Base-by-base conservation (phyloP, 1,140 invertebrate genomes). In the Pomacea maculata region DNA sequence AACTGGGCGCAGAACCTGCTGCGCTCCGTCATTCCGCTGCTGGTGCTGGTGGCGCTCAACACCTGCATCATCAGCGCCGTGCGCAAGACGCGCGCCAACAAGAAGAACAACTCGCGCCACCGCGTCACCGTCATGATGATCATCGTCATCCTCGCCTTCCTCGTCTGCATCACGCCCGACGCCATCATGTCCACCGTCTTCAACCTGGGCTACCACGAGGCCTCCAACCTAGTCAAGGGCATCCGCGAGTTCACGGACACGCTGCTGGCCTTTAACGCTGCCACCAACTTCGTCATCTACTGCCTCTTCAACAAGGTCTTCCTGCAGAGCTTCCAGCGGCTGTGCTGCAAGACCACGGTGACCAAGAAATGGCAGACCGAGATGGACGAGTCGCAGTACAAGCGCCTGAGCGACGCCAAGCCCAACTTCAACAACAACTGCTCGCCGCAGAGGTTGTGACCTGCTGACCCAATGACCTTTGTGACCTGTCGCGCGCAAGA, bases 291-390 rank as follows among this genome's bases (percentile, higher is more conserved):
- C 91, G 91, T 96, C 75, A 91, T 96, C 76, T 96, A 96, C 89
- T 95, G 95, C 86, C 93, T 94, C n/a, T 93, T 96, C 84, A 95
- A 94, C 83, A 94, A 94, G 88, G 94, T 95, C 83, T 96, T 95
- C 90, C 92, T 95, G 54, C 77, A 87, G 63, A 84, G 85, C 34
- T 90, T 88, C 80, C 75, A 73, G 15, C 78, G 81, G 21, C 64
- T 88, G 17, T 89, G 87, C 75, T 89, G 88, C 52, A 34, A 70
- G 19, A 70, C 72, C 15, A 75, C 64, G 7, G 77, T 78, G 19
- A 72, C 74, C 17, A 79, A 75, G 71, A 82, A 82, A 67, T 82
- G 82, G 78, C 77, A 71, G 45, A 83, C 79, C 9, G 85, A 86
- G 78, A 65, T 84, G 64, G 85, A 86, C 68, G 85, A 86, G 68